These are phyloP conservation scores for Actinia tenebrosa DNA, from an alignment of 64 coral and sea anemone genomes.

Conservation along the genomic window DNA sequence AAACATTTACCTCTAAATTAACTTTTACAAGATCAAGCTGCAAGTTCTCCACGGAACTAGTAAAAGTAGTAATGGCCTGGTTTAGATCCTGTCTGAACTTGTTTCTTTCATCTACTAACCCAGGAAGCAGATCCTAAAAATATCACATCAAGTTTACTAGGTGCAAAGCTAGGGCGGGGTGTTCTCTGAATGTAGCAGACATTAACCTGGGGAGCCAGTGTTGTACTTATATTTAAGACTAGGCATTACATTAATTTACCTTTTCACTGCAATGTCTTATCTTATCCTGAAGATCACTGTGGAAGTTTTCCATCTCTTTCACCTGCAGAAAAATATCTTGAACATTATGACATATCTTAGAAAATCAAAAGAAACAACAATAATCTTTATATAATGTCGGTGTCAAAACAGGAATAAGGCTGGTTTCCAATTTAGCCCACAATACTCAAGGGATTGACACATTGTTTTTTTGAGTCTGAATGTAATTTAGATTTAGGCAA, in stretches of 20 bases:
- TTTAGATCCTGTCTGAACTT: background rate
- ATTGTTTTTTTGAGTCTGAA: background rate
- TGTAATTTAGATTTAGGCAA: background rate
- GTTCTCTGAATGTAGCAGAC: no score
- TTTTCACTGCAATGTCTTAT: slow-evolving; percentile 4
- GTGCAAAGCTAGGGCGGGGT: background rate
- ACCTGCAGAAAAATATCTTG: background rate
- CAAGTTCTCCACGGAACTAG: background rate
- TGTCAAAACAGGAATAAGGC: no score
- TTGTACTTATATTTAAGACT: no score
- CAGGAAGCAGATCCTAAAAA: background rate
- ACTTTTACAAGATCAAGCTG: background rate
- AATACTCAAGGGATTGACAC: no score
- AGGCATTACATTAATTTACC: background rate
- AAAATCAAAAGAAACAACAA: no score
- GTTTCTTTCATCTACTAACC: background rate
- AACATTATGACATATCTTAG: no score
- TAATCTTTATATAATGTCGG: no score
- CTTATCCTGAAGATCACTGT: background rate
- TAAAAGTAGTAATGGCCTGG: background rate
- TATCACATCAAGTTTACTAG: background rate
- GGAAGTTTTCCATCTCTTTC: background rate
- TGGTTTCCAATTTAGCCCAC: no score
- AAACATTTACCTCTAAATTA: background rate
- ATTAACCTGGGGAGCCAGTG: no score